Evolutionary conservation across 2,888 invertebrate genomes (phyloP).

Genomic region (Drosophila conformis): DNA sequence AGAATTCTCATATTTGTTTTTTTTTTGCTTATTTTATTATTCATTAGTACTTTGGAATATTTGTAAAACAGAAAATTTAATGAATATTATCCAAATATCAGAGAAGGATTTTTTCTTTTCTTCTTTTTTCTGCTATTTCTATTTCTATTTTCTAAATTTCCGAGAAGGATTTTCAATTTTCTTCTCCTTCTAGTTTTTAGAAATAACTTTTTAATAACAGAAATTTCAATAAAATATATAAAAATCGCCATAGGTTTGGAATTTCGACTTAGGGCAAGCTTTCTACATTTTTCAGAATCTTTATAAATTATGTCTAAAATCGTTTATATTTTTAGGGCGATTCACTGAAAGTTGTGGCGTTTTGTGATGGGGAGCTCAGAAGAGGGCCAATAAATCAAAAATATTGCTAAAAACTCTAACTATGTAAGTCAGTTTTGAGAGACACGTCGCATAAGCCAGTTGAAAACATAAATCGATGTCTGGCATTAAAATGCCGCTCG

Average conservation of each 20-base stretch:
- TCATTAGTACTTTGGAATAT: not conserved
- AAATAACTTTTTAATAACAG: not conserved
- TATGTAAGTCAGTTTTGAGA: not conserved
- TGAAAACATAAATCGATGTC: not conserved
- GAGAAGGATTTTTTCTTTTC: too few relatives aligned
- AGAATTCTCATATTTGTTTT: fast-evolving
- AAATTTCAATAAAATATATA: too few relatives aligned
- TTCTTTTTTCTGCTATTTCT: too few relatives aligned
- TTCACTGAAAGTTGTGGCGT: not conserved
- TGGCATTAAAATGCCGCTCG: constrained; percentile 6
- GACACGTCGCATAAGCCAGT: not conserved
- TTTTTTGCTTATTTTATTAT: not conserved
- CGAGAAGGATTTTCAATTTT: not conserved
- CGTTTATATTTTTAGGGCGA: not conserved
- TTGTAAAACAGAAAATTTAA: not conserved
- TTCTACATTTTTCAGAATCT: not conserved
- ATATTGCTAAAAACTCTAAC: not conserved
- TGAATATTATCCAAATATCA: too few relatives aligned
- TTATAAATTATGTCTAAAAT: not conserved
- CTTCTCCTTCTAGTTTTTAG: not conserved
- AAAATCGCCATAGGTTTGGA: not conserved
- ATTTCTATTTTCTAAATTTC: too few relatives aligned
- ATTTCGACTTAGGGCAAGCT: not conserved
- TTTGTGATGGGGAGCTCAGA: not conserved
- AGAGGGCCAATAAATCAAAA: not conserved